Conservation (phyloP, 2,113 vertebrate genomes). For the Laterallus jamaicensis region DNA sequence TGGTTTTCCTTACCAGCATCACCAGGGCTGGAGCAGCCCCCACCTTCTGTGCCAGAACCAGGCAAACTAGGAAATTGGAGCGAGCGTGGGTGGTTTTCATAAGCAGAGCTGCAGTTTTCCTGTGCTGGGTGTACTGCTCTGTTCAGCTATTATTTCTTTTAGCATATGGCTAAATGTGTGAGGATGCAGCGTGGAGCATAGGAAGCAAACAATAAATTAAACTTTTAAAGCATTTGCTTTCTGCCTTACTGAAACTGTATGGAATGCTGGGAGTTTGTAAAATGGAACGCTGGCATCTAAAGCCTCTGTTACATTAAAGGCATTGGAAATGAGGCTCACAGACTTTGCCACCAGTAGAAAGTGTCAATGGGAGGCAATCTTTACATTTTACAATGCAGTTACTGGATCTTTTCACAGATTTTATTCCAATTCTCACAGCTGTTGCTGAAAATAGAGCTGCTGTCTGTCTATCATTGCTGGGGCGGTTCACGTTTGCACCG, state of each 20-base stretch:
- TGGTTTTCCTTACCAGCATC: background rate
- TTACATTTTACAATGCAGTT: background rate
- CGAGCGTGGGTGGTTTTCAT: background rate
- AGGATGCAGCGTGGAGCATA: slow-evolving; percentile 5
- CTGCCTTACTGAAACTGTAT: background rate
- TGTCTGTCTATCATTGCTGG: fast-evolving
- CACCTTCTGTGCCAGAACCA: background rate
- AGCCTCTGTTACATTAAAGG: background rate
- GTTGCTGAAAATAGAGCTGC: background rate
- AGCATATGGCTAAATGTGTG: background rate
- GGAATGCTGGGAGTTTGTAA: background rate
- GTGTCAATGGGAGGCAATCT: background rate
- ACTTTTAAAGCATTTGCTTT: slow-evolving; percentile 27
- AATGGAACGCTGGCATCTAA: background rate
- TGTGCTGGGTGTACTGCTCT: background rate
- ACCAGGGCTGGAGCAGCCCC: background rate
- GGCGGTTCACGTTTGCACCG: background rate
- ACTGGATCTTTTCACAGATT: background rate
- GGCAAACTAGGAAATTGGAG: background rate
- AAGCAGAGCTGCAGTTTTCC: background rate
- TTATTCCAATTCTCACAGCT: background rate
- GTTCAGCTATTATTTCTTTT: background rate
- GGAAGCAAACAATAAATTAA: slow-evolving; percentile 60
- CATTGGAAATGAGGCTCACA: background rate
- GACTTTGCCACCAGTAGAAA: background rate